Conservation (phyloP, 2,113 vertebrate species). For the Zapornia atra region DNA sequence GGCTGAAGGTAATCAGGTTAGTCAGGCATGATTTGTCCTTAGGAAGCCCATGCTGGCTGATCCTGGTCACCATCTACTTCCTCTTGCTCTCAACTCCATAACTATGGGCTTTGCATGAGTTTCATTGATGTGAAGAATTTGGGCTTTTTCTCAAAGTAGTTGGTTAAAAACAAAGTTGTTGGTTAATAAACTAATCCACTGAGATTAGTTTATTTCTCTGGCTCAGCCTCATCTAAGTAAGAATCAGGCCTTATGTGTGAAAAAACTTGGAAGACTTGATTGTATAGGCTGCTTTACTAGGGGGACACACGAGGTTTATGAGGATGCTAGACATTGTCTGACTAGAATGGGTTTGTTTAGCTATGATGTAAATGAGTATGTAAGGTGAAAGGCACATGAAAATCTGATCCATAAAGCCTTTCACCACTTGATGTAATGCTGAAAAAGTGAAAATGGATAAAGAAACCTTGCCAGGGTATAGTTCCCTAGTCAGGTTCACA, state of each 20-base stretch:
- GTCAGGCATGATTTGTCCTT: background rate
- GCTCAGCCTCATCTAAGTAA: background rate
- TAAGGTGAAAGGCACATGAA: background rate
- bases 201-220: background rate
- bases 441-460: background rate
- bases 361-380: background rate
- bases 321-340: background rate
- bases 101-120: background rate
- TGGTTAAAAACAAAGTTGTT: background rate
- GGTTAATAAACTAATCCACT: background rate
- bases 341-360: background rate
- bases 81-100: background rate
- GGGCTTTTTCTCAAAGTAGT: background rate
- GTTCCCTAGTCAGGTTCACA: background rate
- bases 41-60: background rate
- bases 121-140: background rate
- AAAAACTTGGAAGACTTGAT: background rate
- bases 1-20: background rate
- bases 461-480: background rate
- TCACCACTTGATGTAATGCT: background rate
- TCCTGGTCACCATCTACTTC: background rate
- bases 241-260: background rate
- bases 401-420: background rate
- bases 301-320: rapidly evolving
- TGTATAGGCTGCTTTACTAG: background rate